Percentiles rank a stretch among this genome's conserved stretches.
phyloP scores from a whole-genome alignment of 2,797 vertebrate species.

The Sebastes hopkinsi region DNA sequence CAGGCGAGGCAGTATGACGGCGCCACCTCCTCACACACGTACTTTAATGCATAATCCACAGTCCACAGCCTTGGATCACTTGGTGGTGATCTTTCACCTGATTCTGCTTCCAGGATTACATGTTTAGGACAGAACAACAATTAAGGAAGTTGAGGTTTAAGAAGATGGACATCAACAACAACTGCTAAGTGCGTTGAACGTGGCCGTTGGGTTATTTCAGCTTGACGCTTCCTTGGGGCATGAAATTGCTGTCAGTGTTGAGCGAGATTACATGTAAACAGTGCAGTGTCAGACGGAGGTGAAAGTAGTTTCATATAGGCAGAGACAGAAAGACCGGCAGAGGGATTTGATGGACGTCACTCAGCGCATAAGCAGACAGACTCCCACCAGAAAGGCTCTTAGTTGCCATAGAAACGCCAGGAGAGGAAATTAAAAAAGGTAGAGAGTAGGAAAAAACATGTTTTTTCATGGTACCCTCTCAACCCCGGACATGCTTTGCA shows the following conservation, averaged over 20 bases:
- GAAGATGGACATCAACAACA: background rate
- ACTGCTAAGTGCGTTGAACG: background rate
- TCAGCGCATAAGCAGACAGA: conserved; percentile 55
- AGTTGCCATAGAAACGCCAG: conserved; percentile 83
- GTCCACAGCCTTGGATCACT: background rate
- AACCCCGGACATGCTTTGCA: conserved; percentile 35
- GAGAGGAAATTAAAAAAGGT: conserved; percentile 73
- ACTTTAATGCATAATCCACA: background rate
- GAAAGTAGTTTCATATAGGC: conserved; percentile 7
- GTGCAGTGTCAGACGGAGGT: conserved; percentile 6
- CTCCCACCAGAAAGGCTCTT: conserved; percentile 73
- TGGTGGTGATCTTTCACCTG: background rate
- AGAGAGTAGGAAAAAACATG: conserved; percentile 36
- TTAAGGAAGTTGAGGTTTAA: background rate
- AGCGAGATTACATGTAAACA: conserved; percentile 5
- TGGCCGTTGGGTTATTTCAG: background rate
- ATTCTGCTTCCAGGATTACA: background rate
- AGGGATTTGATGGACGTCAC: conserved; percentile 63
- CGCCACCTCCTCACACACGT: background rate
- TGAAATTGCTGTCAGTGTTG: conserved; percentile 4
- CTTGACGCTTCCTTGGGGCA: background rate
- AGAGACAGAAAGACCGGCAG: conserved; percentile 34
- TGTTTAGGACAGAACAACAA: background rate
- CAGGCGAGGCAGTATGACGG: background rate
- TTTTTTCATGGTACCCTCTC: conserved; percentile 50